These are phyloP conservation scores for Parnassius glacialis DNA, from an alignment of 2,888 invertebrate species.

Conservation along the genomic window DNA sequence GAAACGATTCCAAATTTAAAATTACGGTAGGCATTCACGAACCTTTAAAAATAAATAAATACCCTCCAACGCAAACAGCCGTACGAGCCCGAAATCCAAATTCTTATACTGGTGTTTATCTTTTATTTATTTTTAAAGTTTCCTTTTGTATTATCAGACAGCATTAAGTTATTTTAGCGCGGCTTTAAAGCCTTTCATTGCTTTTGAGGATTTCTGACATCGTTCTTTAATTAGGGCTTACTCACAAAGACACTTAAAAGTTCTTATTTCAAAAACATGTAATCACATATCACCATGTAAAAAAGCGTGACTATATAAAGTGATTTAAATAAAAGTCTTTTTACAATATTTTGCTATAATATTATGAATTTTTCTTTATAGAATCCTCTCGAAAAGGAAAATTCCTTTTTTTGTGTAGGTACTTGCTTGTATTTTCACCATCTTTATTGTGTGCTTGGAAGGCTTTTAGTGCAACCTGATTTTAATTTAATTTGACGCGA, in stretches of 20 bases:
- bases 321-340: no score
- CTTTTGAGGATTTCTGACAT: neutral
- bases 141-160: neutral
- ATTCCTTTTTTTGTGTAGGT: neutral
- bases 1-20: neutral
- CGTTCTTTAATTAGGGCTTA: neutral
- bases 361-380: no score
- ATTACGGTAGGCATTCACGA: slow-evolving; percentile 1
- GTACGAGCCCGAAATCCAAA: neutral
- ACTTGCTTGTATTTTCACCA: neutral
- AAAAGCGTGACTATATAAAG: no score
- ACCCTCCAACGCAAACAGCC: slow-evolving; percentile 3
- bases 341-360: no score
- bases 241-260: no score
- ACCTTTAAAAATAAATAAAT: neutral
- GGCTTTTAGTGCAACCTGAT: slow-evolving; percentile 12
- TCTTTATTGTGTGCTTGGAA: neutral
- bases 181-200: neutral
- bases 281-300: no score
- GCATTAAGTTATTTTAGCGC: neutral
- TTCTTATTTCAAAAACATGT: no score
- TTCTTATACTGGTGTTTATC: neutral
- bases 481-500: slow-evolving; percentile 21
- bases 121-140: slow-evolving; percentile 2
- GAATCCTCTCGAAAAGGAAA: no score